Base-by-base conservation (phyloP, 2,113 vertebrate genomes). In the Solenodon paradoxus region DNA sequence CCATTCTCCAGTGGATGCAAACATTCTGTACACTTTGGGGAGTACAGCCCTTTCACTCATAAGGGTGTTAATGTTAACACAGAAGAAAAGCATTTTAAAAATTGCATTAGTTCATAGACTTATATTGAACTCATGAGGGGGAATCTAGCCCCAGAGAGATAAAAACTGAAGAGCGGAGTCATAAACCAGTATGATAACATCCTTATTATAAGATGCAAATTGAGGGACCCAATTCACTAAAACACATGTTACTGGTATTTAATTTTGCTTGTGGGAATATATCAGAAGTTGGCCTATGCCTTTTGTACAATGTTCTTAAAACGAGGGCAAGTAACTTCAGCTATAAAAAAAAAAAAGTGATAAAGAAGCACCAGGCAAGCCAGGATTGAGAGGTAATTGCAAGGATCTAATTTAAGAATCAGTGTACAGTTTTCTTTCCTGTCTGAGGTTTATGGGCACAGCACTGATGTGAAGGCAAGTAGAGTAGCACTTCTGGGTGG, bases 161-260 rank as follows among this genome's bases (percentile, higher is more conserved):
- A 97, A 98, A 97, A 98, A 98, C 97, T 97, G 97, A 98, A 98
- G 98, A 98, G 98, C 98, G 97, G 96, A 97, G 98, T 98, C 95
- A 98, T 98, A 99, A 98, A 98, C 98, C 98, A 98, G 98, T 98
- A 96, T 16, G 98, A 98, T 99, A 99, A 98, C 98, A 98, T 98
- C 98, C 98, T 98, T 99, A 98, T 99, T 99, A 99, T 98, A 98
- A 98, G 98, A 98, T 99, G 98, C 98, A 98, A 99, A 99, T 98
- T 97, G 98, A 98, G 97, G 98, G 97, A 96, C 97, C 98, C 98
- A 98, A 98, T 98, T 99, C 98, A 98, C 98, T 98, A 98, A 98
- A 98, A 98, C 98, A 99, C 98, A 98, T 98, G 98, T 98, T 98
- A 98, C 97, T 98, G 98, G 98, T 98, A 98, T 98, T 99, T 98